phyloP scores from a whole-genome alignment of 2,113 vertebrate genomes.

The Strix aluco region DNA sequence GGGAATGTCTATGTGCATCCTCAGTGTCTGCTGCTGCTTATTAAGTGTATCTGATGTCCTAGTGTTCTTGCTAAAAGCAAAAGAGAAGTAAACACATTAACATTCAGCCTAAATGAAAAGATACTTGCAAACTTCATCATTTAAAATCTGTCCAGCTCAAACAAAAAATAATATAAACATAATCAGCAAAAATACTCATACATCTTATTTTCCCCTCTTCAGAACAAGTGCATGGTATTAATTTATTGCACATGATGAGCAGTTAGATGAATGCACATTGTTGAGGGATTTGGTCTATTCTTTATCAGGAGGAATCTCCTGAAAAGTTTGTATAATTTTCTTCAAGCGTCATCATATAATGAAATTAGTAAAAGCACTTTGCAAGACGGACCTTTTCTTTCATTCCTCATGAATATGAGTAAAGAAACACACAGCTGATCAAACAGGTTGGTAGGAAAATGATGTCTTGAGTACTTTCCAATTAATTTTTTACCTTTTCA shows the following conservation, averaged over 20 bases:
- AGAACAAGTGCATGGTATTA: neutral
- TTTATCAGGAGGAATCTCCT: neutral
- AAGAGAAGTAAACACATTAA: neutral
- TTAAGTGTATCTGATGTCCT: slow-evolving; percentile 95
- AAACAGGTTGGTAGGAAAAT: neutral
- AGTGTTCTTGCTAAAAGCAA: slow-evolving; percentile 90
- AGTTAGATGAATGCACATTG: neutral
- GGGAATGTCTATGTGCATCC: slow-evolving; percentile 99
- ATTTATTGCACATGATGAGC: neutral
- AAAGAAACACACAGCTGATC: neutral
- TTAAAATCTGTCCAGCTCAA: neutral
- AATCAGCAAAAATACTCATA: neutral
- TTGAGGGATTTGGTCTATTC: neutral
- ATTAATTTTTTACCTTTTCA: neutral
- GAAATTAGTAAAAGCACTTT: neutral
- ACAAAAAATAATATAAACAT: neutral
- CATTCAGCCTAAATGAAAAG: neutral
- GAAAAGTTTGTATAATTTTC: neutral
- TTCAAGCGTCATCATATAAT: neutral
- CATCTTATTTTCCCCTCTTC: neutral
- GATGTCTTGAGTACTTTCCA: neutral
- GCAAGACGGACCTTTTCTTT: neutral
- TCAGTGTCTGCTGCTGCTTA: slow-evolving; percentile 94
- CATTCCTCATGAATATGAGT: neutral
- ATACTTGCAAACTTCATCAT: neutral